These are phyloP conservation scores for Belgica antarctica DNA, from an alignment of 2,888 invertebrate species.

Conservation along the genomic window DNA sequence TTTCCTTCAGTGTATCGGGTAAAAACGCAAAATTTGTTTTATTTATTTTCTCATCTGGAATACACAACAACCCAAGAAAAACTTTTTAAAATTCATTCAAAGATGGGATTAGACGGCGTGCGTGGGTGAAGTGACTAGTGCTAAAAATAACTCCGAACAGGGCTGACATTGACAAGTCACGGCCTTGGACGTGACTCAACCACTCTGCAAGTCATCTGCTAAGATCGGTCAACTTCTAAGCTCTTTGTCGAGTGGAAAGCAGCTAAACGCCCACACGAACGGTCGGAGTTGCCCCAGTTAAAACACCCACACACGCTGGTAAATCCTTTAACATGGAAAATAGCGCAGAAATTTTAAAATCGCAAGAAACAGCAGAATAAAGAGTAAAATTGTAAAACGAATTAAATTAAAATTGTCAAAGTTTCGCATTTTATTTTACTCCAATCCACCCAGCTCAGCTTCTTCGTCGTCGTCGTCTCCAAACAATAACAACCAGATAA, in stretches of 20 bases:
- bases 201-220: neutral
- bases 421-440: slow-evolving; percentile 12
- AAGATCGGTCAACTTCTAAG: no score
- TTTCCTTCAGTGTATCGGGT: neutral
- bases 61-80: slow-evolving; percentile 12
- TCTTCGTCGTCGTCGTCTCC: neutral
- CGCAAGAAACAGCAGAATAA: neutral
- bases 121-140: neutral
- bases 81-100: slow-evolving; percentile 17
- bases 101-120: slow-evolving; percentile 5
- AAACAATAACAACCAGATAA: neutral
- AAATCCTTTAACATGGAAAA: slow-evolving; percentile 22
- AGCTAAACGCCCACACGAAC: no score
- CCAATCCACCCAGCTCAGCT: neutral
- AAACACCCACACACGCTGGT: neutral
- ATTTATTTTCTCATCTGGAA: slow-evolving; percentile 12
- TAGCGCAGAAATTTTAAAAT: neutral
- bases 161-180: neutral
- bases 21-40: slow-evolving; percentile 13
- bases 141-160: neutral
- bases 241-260: no score
- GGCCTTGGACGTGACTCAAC: neutral
- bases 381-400: neutral
- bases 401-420: slow-evolving; percentile 29
- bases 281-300: no score